A percentile compares a stretch with the other conserved stretches of the same genome.
Evolutionary conservation across 2,888 invertebrate species (phyloP).

Genomic region (Aspidapion aeneum): DNA sequence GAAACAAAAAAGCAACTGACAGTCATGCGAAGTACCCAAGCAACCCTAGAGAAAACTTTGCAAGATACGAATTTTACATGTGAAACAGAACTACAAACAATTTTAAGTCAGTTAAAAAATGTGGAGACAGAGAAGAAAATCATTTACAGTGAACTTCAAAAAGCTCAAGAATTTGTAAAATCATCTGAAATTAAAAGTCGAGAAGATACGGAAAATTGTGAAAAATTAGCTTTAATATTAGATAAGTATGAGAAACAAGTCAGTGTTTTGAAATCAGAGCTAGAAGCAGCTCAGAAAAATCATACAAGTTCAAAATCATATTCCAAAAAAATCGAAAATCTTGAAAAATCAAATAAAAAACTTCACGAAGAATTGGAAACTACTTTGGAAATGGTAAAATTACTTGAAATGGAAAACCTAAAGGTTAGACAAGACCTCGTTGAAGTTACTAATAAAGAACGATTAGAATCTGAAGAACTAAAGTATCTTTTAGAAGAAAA

Average conservation of each 20-base stretch:
- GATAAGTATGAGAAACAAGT: slow-evolving; percentile 36
- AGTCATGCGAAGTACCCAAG: slow-evolving; percentile 31
- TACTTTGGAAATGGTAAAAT: slow-evolving; percentile 1
- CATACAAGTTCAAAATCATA: not conserved
- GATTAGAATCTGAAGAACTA: slow-evolving; percentile 18
- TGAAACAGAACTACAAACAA: slow-evolving; percentile 37
- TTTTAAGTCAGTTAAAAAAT: slow-evolving; percentile 33
- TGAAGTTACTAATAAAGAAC: not conserved
- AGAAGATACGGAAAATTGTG: slow-evolving; percentile 32
- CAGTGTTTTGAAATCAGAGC: slow-evolving; percentile 39
- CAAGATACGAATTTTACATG: slow-evolving; percentile 36
- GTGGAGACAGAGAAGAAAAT: slow-evolving; percentile 38
- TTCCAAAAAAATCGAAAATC: slow-evolving; percentile 2
- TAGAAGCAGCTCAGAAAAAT: slow-evolving; percentile 30
- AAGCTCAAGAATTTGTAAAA: slow-evolving; percentile 26
- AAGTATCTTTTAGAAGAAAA: slow-evolving; percentile 20
- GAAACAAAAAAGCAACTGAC: slow-evolving; percentile 36
- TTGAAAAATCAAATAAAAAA: slow-evolving; percentile 34
- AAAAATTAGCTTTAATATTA: slow-evolving; percentile 32
- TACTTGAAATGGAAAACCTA: not conserved
- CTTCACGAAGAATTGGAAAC: slow-evolving; percentile 3
- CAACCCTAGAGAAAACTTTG: slow-evolving; percentile 29
- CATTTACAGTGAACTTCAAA: slow-evolving; percentile 35
- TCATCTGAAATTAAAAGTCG: slow-evolving; percentile 30
- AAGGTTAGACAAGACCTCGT: not conserved